Evolutionary conservation across 2,888 invertebrate genomes (phyloP), one percentile per base, ranked within the genome.

Genomic region (Danaus chrysippus): DNA sequence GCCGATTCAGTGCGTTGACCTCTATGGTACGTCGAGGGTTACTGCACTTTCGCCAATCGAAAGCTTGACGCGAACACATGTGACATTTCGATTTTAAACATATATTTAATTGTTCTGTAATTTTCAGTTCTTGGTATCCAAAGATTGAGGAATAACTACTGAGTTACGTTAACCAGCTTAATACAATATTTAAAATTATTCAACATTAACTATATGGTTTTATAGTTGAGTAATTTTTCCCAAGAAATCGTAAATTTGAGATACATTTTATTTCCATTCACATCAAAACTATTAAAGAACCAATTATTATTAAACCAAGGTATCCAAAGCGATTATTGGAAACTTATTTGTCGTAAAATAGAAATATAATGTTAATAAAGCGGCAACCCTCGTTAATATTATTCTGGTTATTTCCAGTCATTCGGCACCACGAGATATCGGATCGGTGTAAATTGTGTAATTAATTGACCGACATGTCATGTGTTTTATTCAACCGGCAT

Each of bases 1-100:
- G 81, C 78, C 81, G 81, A 70, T 73, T 74, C 71, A 76, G 86
- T 79, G 73, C 86, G 68, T 82, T 85, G 84, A 78, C 79, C 86
- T 71, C 77, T 67, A 66, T 66, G 71, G 73, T 62, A 55, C 55
- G 54, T 55, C 12, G 59, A 63, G 63, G 65, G 57, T 67, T 63
- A 63, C 63, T 61, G 62, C 62, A 62, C 66, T 66, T 60, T 64
- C 64, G 64, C 64, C 62, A 66, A 58, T 60, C 64, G 62, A 64
- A 64, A 64, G 60, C 62, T 66, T 46, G 23, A 57, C 44, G 54
- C 56, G 56, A 58, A 58, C 52, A 66, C 56, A 63, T 49, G 61
- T 54, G 56, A 62, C 60, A 59, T 56, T 60, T 54, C 43, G 61
- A 61, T 59, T 59, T 46, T 42, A 60, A 15, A 10, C 11, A 11